Evolutionary conservation across 2,113 vertebrate genomes (phyloP).

Genomic region (Varanus salvator): DNA sequence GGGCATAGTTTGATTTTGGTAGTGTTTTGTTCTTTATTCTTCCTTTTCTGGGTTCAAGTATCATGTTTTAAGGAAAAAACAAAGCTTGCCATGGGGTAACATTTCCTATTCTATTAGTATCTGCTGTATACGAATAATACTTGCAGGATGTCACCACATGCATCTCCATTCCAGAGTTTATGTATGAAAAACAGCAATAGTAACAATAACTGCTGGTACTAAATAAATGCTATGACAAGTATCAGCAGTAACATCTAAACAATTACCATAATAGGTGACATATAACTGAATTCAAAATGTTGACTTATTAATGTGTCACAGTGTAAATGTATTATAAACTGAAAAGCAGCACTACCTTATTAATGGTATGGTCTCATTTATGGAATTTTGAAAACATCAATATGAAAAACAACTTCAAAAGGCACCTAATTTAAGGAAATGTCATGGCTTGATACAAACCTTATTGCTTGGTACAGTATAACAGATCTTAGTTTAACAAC

Average conservation of each 20-base stretch:
- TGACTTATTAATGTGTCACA: background rate
- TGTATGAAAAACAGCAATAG: background rate
- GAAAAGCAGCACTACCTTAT: background rate
- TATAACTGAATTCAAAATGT: background rate
- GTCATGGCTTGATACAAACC: conserved; percentile 10
- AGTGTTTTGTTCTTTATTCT: too few relatives aligned
- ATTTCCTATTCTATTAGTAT: background rate
- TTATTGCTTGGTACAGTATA: conserved; percentile 13
- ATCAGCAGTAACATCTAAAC: background rate
- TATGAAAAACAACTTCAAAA: background rate
- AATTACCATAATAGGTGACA: background rate
- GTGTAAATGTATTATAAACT: background rate
- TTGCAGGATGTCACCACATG: background rate
- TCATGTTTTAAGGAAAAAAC: background rate
- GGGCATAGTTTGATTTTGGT: too few relatives aligned
- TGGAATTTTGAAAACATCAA: background rate
- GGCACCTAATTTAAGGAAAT: conserved; percentile 29
- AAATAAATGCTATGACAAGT: background rate
- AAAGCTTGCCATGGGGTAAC: background rate
- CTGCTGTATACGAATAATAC: background rate
- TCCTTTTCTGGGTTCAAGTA: background rate
- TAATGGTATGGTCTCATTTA: background rate
- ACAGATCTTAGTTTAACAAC: background rate
- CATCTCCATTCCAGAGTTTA: background rate
- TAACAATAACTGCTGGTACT: background rate